A percentile compares a stretch with the other conserved stretches of the same genome.
Evolutionary conservation across 2,888 invertebrate species (phyloP).

Genomic region (Gymnoscelis rufifasciata): DNA sequence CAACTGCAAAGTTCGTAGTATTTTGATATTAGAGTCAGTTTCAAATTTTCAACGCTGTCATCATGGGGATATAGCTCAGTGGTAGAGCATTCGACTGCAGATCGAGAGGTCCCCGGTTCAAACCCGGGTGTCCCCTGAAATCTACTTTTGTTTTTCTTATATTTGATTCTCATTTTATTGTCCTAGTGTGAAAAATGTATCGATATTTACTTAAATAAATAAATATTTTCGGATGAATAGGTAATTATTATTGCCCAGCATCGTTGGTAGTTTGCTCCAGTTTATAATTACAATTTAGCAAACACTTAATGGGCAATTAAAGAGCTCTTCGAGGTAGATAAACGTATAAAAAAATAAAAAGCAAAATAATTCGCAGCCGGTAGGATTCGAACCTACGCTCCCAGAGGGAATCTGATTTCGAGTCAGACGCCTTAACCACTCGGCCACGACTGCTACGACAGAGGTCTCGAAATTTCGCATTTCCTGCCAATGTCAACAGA

Average conservation of each 20-base stretch:
- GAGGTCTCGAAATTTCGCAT: constrained; percentile 6
- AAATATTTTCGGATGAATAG: no score
- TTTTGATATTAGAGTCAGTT: background rate
- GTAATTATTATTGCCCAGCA: no score
- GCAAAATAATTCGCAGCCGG: constrained; percentile 82
- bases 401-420: constrained; percentile 91
- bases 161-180: no score
- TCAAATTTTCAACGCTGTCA: background rate
- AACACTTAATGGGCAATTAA: no score
- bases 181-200: no score
- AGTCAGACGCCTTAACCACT: constrained; percentile 86
- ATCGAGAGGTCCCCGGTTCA: constrained; percentile 71
- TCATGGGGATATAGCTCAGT: constrained; percentile 66
- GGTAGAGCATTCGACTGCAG: constrained; percentile 72
- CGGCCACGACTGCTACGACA: constrained; percentile 81
- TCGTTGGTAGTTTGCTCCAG: no score
- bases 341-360: no score
- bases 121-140: constrained; percentile 66
- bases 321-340: no score
- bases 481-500: no score
- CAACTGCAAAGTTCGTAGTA: no score
- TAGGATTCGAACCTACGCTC: constrained; percentile 93
- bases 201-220: no score
- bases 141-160: background rate
- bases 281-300: no score